Base-by-base conservation (phyloP, 2,888 invertebrate genomes). In the Coleophora flavipennella region DNA sequence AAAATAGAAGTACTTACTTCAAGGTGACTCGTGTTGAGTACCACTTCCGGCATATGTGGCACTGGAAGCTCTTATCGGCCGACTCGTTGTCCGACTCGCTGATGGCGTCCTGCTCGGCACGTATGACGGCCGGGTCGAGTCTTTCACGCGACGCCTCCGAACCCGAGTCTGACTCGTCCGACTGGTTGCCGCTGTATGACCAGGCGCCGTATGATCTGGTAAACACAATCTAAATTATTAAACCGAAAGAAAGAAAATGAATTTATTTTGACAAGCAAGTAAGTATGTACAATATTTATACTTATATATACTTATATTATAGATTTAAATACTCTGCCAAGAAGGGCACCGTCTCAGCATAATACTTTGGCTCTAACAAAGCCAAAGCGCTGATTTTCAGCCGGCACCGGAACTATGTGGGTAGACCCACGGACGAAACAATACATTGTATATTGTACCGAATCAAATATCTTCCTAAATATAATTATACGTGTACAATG, bases 21-120 rank as follows among this genome's bases (percentile, higher is more conserved):
- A 85, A 62, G 0, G 85, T 84, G 6, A 85, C 84, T 9, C 73
- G 46, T 0, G 85, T 84, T 0, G 84, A 84, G 46, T 80, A 85
- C 85, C 85, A 85, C 68, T 85, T 85, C 38, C 62, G 50, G 44
- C 85, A 85, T 14, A 81, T 65, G 52, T 81, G 79, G 43, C 85
- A 85, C 50, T 84, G 84, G 62, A 79, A 83, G 49, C 78, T 80
- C 58, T 85, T 85, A 50, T 85, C 85, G 0, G 80, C 69, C 0
- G 79, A 78, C 49, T 85, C 85, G 57, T 81, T 80, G 1, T 80
- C 80, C 0, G 71, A 72, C 49, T 84, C 84, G 53, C 75, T 76
- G 55, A 83, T 67, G 43, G 78, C 78, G 55, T 78, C 76, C 36
- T 67, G 67, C 0, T 53, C 53, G 1, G 55, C 53, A 2, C 47